phyloP scores from a whole-genome alignment of 1,140 invertebrate genomes.

The Achroia grisella region DNA sequence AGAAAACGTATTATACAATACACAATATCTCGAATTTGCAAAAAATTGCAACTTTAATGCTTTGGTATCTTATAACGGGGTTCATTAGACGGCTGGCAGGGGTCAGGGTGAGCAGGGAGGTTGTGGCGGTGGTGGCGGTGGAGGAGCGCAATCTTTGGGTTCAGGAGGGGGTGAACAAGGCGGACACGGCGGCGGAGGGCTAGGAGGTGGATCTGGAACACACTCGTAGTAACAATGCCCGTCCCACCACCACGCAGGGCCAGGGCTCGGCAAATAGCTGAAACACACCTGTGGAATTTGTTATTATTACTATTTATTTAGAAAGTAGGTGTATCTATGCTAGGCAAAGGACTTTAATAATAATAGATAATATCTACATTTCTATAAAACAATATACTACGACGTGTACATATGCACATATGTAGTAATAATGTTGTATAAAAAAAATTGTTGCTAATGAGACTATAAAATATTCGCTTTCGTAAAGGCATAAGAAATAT shows the following conservation, averaged over 20 bases:
- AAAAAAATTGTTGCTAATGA: no score
- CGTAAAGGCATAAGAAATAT: no score
- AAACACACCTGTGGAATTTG: slow-evolving; percentile 38
- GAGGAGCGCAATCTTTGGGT: slow-evolving; percentile 13
- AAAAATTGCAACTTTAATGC: neutral
- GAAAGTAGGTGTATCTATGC: neutral
- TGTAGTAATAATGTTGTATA: no score
- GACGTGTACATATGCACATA: no score
- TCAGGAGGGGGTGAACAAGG: neutral
- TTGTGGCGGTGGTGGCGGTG: neutral
- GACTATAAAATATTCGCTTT: no score
- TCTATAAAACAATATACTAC: no score
- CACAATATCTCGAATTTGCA: neutral
- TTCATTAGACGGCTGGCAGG: neutral
- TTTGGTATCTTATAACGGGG: slow-evolving; percentile 2
- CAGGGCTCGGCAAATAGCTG: slow-evolving; percentile 34
- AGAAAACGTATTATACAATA: no score
- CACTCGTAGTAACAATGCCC: slow-evolving; percentile 47
- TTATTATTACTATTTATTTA: no score
- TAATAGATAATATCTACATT: no score
- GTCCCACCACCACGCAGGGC: slow-evolving; percentile 49
- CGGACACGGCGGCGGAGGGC: neutral
- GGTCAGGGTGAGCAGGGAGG: slow-evolving; percentile 3
- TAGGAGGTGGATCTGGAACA: slow-evolving; percentile 17
- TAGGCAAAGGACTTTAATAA: no score